Conservation (phyloP, 64 coral and sea anemone species). For the Hydrozoanthus tunicans region DNA sequence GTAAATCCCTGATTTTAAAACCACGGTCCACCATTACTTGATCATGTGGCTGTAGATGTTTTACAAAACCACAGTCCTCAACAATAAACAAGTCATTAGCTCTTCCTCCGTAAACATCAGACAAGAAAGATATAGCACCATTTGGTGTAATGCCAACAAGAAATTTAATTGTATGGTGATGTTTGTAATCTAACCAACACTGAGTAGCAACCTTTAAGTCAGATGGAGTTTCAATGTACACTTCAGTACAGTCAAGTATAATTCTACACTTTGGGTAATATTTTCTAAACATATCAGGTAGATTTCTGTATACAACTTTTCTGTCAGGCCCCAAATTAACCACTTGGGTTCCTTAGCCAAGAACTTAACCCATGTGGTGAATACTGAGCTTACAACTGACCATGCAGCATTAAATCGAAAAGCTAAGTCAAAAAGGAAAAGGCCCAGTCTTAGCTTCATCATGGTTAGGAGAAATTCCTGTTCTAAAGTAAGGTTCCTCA, state of each 20-base stretch:
- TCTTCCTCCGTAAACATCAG: constrained; percentile 41
- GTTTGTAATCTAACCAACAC: constrained; percentile 62
- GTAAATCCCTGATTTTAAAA: constrained; percentile 41
- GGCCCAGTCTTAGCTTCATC: constrained; percentile 61
- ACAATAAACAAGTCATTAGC: neutral
- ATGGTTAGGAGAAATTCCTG: constrained; percentile 43
- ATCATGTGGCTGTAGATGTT: constrained; percentile 32
- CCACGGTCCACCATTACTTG: constrained; percentile 55
- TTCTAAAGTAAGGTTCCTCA: neutral
- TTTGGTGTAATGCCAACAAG: constrained; percentile 73
- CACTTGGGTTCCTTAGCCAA: constrained; percentile 49
- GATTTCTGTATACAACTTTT: constrained; percentile 36
- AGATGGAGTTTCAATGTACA: constrained; percentile 47
- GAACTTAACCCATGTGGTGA: constrained; percentile 54
- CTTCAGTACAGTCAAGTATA: constrained; percentile 37
- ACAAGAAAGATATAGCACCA: constrained; percentile 61
- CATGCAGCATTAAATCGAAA: constrained; percentile 32
- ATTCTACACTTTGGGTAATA: constrained; percentile 31
- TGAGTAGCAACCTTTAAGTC: constrained; percentile 24
- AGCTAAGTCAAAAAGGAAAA: constrained; percentile 51
- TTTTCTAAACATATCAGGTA: constrained; percentile 16
- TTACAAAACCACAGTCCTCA: constrained; percentile 35
- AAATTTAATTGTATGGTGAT: constrained; percentile 62
- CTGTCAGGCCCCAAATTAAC: constrained; percentile 46
- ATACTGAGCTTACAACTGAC: constrained; percentile 32